A percentile compares a stretch with the other conserved stretches of the same genome.
Conservation (phyloP, 2,888 invertebrate genomes). For the Lamproptera curius region DNA sequence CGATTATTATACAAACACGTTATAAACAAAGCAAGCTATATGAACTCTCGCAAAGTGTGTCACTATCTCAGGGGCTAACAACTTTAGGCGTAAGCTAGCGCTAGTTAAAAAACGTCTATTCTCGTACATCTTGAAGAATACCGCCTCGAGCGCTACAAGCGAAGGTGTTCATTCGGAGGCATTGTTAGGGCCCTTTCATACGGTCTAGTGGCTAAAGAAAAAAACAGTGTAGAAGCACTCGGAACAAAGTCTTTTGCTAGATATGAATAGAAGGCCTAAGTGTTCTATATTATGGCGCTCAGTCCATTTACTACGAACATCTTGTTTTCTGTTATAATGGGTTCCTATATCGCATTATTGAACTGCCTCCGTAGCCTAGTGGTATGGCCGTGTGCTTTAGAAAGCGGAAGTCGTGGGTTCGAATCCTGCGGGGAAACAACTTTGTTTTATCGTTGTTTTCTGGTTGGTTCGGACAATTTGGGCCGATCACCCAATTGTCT, state of each 20-base stretch:
- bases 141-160: conserved; percentile 11
- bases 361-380: too few relatives aligned
- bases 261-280: background rate
- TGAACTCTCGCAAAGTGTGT: conserved; percentile 1
- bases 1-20: too few relatives aligned
- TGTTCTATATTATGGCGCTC: background rate
- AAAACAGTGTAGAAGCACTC: conserved; percentile 2
- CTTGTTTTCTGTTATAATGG: too few relatives aligned
- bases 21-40: too few relatives aligned
- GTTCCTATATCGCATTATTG: too few relatives aligned
- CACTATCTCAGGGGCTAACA: background rate
- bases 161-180: conserved; percentile 18
- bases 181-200: conserved; percentile 20
- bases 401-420: too few relatives aligned
- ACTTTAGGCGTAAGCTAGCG: conserved; percentile 4
- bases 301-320: conserved; percentile 1
- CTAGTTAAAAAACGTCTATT: conserved; percentile 13
- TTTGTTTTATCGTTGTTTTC: too few relatives aligned
- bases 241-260: conserved; percentile 11
- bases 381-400: too few relatives aligned
- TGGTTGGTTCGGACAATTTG: too few relatives aligned
- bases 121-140: conserved; percentile 18
- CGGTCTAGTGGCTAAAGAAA: conserved; percentile 12
- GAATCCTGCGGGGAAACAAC: too few relatives aligned
- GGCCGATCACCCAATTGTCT: too few relatives aligned